phyloP scores from a whole-genome alignment of 2,888 invertebrate species.

The Fragum fragum region DNA sequence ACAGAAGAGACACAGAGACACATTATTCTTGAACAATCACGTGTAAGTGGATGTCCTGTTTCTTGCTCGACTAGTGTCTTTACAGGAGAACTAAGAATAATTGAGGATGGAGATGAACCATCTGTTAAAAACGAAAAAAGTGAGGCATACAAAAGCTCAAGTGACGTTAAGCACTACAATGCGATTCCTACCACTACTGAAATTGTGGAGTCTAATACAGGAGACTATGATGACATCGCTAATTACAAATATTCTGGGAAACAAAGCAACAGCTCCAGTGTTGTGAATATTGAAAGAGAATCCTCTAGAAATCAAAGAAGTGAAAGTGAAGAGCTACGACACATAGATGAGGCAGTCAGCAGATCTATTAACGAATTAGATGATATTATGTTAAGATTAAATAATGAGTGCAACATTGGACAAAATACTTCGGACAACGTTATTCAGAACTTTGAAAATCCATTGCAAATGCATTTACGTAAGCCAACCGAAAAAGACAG shows the following conservation, averaged over 20 bases:
- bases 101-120: not conserved
- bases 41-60: not conserved
- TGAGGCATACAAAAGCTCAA: too few species aligned
- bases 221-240: conserved; percentile 1
- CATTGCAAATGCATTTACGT: not conserved
- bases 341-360: not conserved
- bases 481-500: not conserved
- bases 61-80: not conserved
- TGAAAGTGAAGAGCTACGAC: not conserved
- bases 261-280: not conserved
- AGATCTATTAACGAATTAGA: not conserved
- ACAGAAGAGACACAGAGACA: not conserved
- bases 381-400: not conserved
- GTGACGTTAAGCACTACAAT: too few species aligned
- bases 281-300: not conserved
- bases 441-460: not conserved
- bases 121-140: too few species aligned
- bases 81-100: not conserved
- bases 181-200: too few species aligned
- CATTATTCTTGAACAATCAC: not conserved
- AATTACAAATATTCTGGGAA: not conserved
- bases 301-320: not conserved
- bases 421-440: not conserved
- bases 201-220: not conserved
- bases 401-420: not conserved